Evolutionary conservation across 1,140 invertebrate species (phyloP).

Genomic region (Sycophila sp.): DNA sequence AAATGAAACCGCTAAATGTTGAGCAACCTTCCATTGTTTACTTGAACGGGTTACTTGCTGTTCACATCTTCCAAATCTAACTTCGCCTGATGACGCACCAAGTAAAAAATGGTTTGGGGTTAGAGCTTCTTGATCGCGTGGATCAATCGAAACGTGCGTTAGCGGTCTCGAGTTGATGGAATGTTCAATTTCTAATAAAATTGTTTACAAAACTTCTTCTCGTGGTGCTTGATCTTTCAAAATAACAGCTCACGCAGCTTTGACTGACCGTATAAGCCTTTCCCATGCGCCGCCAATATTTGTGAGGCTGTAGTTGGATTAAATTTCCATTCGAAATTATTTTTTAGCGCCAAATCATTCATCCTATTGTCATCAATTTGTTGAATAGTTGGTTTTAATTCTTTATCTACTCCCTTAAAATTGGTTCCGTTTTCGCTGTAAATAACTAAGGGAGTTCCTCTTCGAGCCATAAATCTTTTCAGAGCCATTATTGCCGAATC

Average conservation of each 20-base stretch:
- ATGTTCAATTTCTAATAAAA: not conserved
- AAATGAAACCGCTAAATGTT: slow-evolving; percentile 41
- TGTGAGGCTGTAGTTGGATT: not conserved
- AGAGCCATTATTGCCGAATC: slow-evolving; percentile 34
- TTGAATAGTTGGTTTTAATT: not conserved
- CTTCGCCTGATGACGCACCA: slow-evolving; percentile 17
- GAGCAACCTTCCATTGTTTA: slow-evolving; percentile 18
- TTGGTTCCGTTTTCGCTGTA: slow-evolving; percentile 35
- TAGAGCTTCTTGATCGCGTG: slow-evolving; percentile 29
- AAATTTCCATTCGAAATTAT: not conserved
- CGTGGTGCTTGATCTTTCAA: not conserved
- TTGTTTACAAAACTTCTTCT: not conserved
- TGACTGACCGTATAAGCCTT: not conserved
- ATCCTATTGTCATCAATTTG: not conserved
- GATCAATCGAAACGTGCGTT: slow-evolving; percentile 34
- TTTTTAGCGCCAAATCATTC: not conserved
- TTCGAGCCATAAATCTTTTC: not conserved
- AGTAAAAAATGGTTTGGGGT: slow-evolving; percentile 52
- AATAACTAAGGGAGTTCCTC: slow-evolving; percentile 5
- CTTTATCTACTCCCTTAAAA: slow-evolving; percentile 6
- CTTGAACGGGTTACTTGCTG: not conserved
- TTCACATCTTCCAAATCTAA: not conserved
- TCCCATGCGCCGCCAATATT: slow-evolving; percentile 9
- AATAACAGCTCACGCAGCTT: not conserved
- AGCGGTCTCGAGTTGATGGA: not conserved